Percentiles rank a stretch among this genome's conserved stretches.
phyloP scores from a whole-genome alignment of 2,797 vertebrate species.

The Falco concolor region DNA sequence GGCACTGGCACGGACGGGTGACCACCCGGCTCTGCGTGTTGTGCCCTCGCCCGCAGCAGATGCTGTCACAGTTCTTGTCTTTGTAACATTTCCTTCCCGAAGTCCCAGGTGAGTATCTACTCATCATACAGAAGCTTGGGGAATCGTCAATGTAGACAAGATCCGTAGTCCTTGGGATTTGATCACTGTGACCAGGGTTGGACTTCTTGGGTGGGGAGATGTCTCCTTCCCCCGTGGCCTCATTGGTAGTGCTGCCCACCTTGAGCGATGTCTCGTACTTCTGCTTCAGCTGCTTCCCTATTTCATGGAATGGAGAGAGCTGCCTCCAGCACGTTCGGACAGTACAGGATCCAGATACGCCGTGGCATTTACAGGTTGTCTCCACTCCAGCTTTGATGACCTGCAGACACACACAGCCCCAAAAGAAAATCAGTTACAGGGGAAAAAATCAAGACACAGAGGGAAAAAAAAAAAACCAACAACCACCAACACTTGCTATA shows the following conservation, averaged over 20 bases:
- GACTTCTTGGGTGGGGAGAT: slow-evolving; percentile 85
- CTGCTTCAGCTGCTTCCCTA: slow-evolving; percentile 94
- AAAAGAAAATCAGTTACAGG: background rate
- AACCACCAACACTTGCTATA: background rate
- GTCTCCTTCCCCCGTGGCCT: slow-evolving; percentile 92
- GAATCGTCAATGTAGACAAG: slow-evolving; percentile 98
- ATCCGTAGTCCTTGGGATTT: slow-evolving; percentile 91
- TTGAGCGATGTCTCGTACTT: slow-evolving; percentile 93
- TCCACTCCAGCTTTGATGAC: slow-evolving; percentile 96
- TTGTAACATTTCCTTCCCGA: slow-evolving; percentile 94
- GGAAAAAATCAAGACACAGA: background rate
- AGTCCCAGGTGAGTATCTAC: slow-evolving; percentile 91
- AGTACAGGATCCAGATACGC: slow-evolving; percentile 95
- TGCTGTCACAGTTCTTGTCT: slow-evolving; percentile 97
- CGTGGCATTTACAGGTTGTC: slow-evolving; percentile 97
- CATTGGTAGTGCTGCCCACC: slow-evolving; percentile 93
- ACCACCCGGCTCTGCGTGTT: slow-evolving; percentile 97
- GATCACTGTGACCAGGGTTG: slow-evolving; percentile 77
- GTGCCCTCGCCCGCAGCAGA: slow-evolving; percentile 96
- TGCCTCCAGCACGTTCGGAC: slow-evolving; percentile 98
- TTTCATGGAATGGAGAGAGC: slow-evolving; percentile 94
- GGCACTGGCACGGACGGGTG: slow-evolving; percentile 95
- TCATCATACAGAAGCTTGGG: slow-evolving; percentile 92
- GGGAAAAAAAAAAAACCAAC: background rate
- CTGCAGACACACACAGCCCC: slow-evolving; percentile 66